These are phyloP conservation scores for Cloeon dipterum DNA, from an alignment of 2,888 invertebrate species.

Conservation along the genomic window DNA sequence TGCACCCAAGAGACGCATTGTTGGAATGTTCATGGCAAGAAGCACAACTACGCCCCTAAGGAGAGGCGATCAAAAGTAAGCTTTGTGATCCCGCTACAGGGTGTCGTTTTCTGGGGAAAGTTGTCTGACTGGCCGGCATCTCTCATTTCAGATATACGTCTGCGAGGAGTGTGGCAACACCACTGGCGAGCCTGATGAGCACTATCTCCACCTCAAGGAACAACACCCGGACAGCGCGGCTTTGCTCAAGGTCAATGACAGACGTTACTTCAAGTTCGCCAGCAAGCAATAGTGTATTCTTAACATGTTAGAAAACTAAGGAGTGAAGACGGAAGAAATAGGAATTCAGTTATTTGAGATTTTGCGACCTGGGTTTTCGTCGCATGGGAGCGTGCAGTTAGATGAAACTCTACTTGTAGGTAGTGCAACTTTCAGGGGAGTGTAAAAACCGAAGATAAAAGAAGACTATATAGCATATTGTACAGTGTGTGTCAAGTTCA, in stretches of 20 bases:
- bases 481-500: too few relatives aligned
- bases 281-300: slow-evolving; percentile 50
- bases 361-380: too few relatives aligned
- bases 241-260: slow-evolving; percentile 89
- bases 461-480: too few relatives aligned
- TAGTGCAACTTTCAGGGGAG: too few relatives aligned
- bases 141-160: slow-evolving; percentile 75
- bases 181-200: slow-evolving; percentile 84
- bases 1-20: slow-evolving; percentile 97
- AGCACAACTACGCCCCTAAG: slow-evolving; percentile 93
- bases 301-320: too few relatives aligned
- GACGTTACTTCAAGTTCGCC: slow-evolving; percentile 90
- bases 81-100: too few relatives aligned
- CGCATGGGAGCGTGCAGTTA: too few relatives aligned
- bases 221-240: slow-evolving; percentile 91
- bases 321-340: too few relatives aligned
- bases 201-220: slow-evolving; percentile 86
- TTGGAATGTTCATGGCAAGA: slow-evolving; percentile 90
- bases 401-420: too few relatives aligned
- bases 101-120: background rate
- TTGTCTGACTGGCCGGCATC: too few relatives aligned
- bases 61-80: slow-evolving; percentile 86
- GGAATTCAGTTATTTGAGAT: too few relatives aligned
- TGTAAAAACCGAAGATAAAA: too few relatives aligned
- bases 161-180: slow-evolving; percentile 99